phyloP scores from a whole-genome alignment of 2,888 invertebrate genomes.

The Gymnosoma rotundatum region DNA sequence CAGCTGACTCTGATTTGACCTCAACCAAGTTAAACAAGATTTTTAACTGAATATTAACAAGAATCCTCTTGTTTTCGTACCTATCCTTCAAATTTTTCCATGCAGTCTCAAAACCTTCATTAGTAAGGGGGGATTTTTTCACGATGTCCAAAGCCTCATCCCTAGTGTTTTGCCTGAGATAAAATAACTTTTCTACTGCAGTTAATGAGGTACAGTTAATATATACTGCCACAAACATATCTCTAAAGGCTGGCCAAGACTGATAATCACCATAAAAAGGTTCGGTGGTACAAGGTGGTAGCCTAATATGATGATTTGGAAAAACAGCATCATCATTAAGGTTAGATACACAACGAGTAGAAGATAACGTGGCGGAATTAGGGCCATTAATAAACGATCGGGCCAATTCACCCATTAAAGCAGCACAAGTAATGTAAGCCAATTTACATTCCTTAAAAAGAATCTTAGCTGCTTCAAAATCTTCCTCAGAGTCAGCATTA shows the following conservation, averaged over 20 bases:
- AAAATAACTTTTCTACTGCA: not conserved
- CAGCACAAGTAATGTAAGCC: not conserved
- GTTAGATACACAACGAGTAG: not conserved
- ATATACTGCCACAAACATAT: not conserved
- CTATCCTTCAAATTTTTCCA: not conserved
- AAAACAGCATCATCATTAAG: too few relatives aligned
- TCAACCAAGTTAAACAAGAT: not conserved
- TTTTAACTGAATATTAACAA: not conserved
- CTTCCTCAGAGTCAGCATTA: not conserved
- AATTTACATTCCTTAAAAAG: not conserved
- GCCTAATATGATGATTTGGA: not conserved
- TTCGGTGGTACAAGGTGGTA: constrained; percentile 1
- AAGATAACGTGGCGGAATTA: not conserved
- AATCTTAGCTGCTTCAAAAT: not conserved
- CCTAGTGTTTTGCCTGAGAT: not conserved
- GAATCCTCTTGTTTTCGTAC: not conserved
- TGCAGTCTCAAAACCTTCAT: not conserved
- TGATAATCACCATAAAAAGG: not conserved
- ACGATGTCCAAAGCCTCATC: not conserved
- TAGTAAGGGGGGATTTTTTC: not conserved
- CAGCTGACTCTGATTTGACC: not conserved
- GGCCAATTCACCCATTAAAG: not conserved
- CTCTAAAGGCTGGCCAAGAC: not conserved
- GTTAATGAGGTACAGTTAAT: not conserved
- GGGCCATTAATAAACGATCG: not conserved